Conservation (phyloP, 2,113 vertebrate species). For the Gorsachius goisagi region DNA sequence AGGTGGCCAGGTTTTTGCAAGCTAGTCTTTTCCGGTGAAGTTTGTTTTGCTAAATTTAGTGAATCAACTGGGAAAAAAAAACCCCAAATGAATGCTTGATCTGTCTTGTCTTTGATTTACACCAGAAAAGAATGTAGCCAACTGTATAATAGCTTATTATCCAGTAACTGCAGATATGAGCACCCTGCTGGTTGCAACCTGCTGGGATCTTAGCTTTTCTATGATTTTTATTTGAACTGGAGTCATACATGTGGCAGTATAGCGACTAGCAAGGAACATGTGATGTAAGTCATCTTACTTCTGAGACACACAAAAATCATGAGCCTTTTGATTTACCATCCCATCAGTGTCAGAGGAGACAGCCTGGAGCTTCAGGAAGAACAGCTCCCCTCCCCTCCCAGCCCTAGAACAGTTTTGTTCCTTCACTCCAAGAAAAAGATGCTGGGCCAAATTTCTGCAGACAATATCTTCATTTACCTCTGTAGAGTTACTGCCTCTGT, state of each 20-base stretch:
- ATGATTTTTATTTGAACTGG: neutral
- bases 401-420: neutral
- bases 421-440: neutral
- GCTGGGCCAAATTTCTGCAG: neutral
- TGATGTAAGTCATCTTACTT: neutral
- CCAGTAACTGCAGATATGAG: neutral
- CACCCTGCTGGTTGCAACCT: neutral
- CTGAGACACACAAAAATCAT: neutral
- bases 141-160: neutral
- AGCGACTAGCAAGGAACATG: neutral
- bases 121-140: neutral
- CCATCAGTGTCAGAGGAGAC: neutral
- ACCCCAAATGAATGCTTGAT: neutral
- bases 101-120: neutral
- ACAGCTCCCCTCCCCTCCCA: neutral
- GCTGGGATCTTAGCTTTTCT: neutral
- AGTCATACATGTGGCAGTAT: neutral
- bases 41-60: neutral
- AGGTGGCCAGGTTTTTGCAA: neutral
- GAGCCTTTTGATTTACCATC: neutral
- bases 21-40: neutral
- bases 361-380: neutral
- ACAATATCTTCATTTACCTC: neutral
- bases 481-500: neutral
- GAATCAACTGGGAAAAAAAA: neutral